These are phyloP conservation scores for Eristalinus sepulchralis DNA, from an alignment of 2,888 invertebrate species.

Conservation along the genomic window DNA sequence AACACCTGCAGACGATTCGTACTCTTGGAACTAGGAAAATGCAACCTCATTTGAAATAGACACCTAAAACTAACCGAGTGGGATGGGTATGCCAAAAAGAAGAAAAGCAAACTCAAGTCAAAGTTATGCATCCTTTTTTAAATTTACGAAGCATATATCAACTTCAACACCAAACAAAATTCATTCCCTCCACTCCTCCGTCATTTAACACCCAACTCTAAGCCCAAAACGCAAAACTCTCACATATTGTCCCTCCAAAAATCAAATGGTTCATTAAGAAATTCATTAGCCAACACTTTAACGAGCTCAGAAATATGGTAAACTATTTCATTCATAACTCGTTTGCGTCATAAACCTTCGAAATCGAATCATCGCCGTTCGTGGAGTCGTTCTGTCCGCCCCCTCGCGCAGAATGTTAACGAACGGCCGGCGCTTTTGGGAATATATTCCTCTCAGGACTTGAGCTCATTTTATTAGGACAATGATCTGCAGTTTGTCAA, in stretches of 20 bases:
- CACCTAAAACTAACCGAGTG: too few species aligned
- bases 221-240: not conserved
- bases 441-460: not conserved
- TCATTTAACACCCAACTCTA: not conserved
- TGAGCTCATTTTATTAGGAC: constrained; percentile 2
- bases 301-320: not conserved
- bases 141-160: too few species aligned
- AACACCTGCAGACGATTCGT: too few species aligned
- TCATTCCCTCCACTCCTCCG: too few species aligned
- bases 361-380: not conserved
- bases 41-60: too few species aligned
- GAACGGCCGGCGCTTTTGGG: not conserved
- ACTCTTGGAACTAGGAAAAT: too few species aligned
- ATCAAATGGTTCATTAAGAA: not conserved
- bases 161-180: too few species aligned
- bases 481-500: constrained; percentile 1
- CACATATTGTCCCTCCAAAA: not conserved
- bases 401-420: not conserved
- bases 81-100: too few species aligned
- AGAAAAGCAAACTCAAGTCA: too few species aligned
- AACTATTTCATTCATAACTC: not conserved
- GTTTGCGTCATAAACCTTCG: not conserved
- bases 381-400: not conserved
- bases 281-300: not conserved
- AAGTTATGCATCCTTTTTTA: too few species aligned